Percentiles rank a stretch among this genome's conserved stretches.
phyloP scores from a whole-genome alignment of 2,888 invertebrate species.

The Yponomeuta cagnagella region DNA sequence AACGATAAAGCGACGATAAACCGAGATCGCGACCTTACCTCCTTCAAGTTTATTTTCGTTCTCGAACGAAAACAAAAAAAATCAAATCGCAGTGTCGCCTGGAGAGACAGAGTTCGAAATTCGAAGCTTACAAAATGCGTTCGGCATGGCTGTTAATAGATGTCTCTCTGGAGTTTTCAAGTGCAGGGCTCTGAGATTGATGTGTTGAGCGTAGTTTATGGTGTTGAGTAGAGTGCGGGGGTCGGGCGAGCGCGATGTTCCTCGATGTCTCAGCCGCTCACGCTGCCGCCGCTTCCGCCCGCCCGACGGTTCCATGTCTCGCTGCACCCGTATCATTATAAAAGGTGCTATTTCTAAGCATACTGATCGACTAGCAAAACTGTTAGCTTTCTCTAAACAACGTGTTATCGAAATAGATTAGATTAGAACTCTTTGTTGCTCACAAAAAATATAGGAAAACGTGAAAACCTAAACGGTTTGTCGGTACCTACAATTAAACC shows the following conservation, averaged over 20 bases:
- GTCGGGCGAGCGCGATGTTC: slow-evolving; percentile 47
- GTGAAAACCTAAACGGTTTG: too few species aligned
- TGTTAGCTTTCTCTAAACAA: too few species aligned
- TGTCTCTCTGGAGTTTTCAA: background rate
- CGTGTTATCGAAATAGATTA: too few species aligned
- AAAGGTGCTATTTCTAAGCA: slow-evolving; percentile 43
- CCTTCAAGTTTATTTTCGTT: background rate
- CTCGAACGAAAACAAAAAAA: background rate
- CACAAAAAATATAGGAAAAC: too few species aligned
- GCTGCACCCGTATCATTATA: slow-evolving; percentile 59
- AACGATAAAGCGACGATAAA: background rate
- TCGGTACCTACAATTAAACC: too few species aligned
- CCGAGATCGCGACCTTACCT: background rate
- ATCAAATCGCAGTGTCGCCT: background rate
- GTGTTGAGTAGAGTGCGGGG: slow-evolving; percentile 17
- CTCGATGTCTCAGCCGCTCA: slow-evolving; percentile 63
- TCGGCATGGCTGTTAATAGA: background rate
- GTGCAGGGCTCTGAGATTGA: background rate
- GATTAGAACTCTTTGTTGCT: too few species aligned
- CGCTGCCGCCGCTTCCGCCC: slow-evolving; percentile 61
- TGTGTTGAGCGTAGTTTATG: slow-evolving; percentile 2
- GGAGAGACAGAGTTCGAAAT: background rate
- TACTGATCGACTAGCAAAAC: too few species aligned
- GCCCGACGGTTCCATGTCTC: slow-evolving; percentile 52
- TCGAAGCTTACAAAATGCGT: background rate